phyloP scores from a whole-genome alignment of 2,113 vertebrate species.

The Pao palembangensis region DNA sequence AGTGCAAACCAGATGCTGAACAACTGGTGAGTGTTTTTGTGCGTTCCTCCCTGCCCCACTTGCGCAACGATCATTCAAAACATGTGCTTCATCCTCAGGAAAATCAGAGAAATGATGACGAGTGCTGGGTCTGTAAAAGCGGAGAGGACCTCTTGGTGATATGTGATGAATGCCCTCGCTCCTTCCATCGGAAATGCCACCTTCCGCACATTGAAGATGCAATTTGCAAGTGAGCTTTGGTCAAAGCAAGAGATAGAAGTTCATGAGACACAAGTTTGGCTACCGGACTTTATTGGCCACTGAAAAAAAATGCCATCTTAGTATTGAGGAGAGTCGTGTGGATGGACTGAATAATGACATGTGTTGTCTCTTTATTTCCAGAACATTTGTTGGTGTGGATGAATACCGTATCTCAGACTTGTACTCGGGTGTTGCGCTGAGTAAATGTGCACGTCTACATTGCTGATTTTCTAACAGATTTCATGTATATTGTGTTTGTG shows the following conservation, averaged over 20 bases:
- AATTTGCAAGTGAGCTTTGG: slow-evolving; percentile 23
- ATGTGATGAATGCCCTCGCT: slow-evolving; percentile 68
- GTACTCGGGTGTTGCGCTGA: no score
- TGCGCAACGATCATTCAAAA: neutral
- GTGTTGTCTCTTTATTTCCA: no score
- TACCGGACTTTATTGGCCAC: no score
- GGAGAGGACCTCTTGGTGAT: slow-evolving; percentile 42
- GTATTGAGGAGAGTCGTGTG: no score
- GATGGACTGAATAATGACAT: no score
- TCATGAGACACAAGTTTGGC: no score
- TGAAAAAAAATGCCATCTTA: no score
- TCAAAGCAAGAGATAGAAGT: no score
- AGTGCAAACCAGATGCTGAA: slow-evolving; percentile 17
- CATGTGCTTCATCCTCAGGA: slow-evolving; percentile 29
- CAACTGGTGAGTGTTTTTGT: slow-evolving; percentile 44
- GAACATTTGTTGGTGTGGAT: no score
- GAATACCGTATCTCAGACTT: no score
- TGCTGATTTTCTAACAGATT: neutral
- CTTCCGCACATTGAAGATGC: slow-evolving; percentile 34
- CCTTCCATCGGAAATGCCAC: slow-evolving; percentile 73
- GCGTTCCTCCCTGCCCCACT: neutral
- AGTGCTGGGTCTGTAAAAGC: slow-evolving; percentile 60
- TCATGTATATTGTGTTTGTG: slow-evolving; percentile 6
- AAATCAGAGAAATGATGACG: slow-evolving; percentile 67
- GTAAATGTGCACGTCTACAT: no score